A percentile compares a stretch with the other conserved stretches of the same genome.
Evolutionary conservation across 92 coral and sea anemone species (phyloP).

Genomic region (Desmophyllum pertusum): DNA sequence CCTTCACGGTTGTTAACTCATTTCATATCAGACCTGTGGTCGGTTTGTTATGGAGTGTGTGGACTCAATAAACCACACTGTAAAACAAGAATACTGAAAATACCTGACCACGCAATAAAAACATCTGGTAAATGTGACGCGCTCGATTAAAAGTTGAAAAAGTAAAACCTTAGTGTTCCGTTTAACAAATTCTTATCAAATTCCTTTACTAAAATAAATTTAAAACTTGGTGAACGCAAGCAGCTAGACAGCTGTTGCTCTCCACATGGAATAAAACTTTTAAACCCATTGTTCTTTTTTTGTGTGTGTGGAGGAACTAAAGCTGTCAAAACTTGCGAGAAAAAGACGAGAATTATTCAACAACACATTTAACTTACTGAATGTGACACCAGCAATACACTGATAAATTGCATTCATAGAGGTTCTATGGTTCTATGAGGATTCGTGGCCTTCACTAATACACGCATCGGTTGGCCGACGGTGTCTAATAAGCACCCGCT

Average conservation of each 20-base stretch:
- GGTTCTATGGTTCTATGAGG: neutral
- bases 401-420: neutral
- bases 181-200: neutral
- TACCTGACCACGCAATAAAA: neutral
- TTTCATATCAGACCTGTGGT: slow-evolving; percentile 6
- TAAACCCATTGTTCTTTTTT: neutral
- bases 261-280: slow-evolving; percentile 9
- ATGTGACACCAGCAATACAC: neutral
- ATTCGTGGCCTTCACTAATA: neutral
- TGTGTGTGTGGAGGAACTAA: neutral
- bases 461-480: neutral
- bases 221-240: neutral
- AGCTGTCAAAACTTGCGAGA: neutral
- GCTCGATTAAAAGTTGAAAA: neutral
- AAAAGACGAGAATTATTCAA: neutral
- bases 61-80: neutral
- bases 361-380: neutral
- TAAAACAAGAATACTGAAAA: neutral
- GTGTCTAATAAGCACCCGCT: too few species aligned
- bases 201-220: neutral
- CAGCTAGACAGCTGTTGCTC: neutral
- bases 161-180: neutral
- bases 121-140: neutral
- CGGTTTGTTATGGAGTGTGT: slow-evolving; percentile 7
- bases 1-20: neutral